A percentile compares a stretch with the other conserved stretches of the same genome.
phyloP scores from a whole-genome alignment of 53 echinoderm and acorn worm genomes.

The Crossaster papposus region DNA sequence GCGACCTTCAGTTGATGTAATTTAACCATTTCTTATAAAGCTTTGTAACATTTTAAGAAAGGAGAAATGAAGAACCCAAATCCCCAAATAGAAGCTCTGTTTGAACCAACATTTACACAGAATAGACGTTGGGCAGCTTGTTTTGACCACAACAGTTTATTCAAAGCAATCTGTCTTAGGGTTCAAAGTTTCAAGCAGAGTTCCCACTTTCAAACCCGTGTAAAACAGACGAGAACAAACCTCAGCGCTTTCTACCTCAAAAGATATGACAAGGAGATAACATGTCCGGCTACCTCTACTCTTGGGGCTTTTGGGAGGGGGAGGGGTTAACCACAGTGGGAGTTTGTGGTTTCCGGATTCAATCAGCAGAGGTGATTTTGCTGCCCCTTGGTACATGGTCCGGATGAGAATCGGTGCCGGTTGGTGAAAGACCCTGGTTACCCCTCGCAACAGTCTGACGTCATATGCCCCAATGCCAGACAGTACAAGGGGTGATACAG shows the following conservation, averaged over 20 bases:
- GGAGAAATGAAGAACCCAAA: too few relatives aligned
- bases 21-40: too few relatives aligned
- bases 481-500: neutral
- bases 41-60: too few relatives aligned
- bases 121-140: neutral
- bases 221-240: neutral
- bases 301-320: neutral
- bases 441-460: slow-evolving; percentile 31
- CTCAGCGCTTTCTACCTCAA: neutral
- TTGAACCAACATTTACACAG: neutral
- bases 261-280: slow-evolving; percentile 27
- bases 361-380: slow-evolving; percentile 49
- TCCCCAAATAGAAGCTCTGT: neutral
- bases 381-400: slow-evolving; percentile 25
- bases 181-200: neutral
- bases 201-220: slow-evolving; percentile 16
- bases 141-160: neutral
- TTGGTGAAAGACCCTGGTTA: slow-evolving; percentile 35
- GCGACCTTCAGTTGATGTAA: too few relatives aligned
- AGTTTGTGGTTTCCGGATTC: slow-evolving; percentile 30
- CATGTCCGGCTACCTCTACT: slow-evolving; percentile 23
- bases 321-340: slow-evolving; percentile 34
- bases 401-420: slow-evolving; percentile 28
- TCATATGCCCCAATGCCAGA: slow-evolving; percentile 26
- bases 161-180: neutral